Base-by-base conservation (phyloP, 2,797 vertebrate genomes). In the Valencia hispanica region DNA sequence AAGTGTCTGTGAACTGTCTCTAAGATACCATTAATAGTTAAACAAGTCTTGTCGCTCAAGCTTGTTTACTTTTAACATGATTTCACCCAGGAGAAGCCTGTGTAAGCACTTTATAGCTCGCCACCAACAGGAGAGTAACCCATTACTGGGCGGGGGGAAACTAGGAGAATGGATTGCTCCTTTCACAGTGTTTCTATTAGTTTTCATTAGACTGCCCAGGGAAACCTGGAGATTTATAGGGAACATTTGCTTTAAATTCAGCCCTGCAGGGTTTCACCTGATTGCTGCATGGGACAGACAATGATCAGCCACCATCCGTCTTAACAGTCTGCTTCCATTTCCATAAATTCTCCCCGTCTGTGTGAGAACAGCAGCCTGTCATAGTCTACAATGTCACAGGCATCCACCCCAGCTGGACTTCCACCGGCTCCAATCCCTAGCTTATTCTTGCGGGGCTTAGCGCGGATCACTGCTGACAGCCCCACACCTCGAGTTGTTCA, bases 161-260 rank as follows among this genome's bases (percentile, higher is more conserved):
- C 89, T 78, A 91, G 88, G 80, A 92, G 88, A 91, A 95, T 94
- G 90, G 91, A 96, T 95, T 82, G 85, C 82, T 87, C 88, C 86
- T 87, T 90, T 91, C 92, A 93, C 90, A 74, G 87, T 81, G 88
- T 89, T 90, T 93, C 94, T 92, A 94, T 95, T 96, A 93, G 94
- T 94, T 95, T 95, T 94, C 95, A 95, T 95, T 94, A 95, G 93
- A 90, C 78, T 12, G 88, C 81, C 79, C 86, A 81, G 82, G 78
- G 86, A 93, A 92, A 90, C 84, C 89, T 83, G 79, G 85, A 94
- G 95, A 95, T 96, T 94, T 94, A 96, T 95, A 84, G 93, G 84
- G 82, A 86, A 90, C 92, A 92, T 95, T 95, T 94, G 90, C 88
- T 93, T 95, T 92, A 91, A 92, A 92, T 92, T 94, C 94, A 87